These are phyloP conservation scores for Penaeus japonicus DNA, from an alignment of 1,140 invertebrate species.

Conservation along the genomic window DNA sequence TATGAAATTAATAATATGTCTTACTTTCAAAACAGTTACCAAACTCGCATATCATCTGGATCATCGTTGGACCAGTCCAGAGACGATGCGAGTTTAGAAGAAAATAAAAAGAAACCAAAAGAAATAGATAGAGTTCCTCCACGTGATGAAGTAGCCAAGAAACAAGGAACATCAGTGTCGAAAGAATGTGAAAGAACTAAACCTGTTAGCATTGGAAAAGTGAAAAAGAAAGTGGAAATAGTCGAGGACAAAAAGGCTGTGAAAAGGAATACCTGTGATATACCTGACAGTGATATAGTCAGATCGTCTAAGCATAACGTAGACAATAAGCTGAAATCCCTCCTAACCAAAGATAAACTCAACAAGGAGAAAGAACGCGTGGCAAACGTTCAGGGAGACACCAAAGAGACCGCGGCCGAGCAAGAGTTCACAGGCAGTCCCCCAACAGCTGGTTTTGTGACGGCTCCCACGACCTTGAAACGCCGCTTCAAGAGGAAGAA, in stretches of 20 bases:
- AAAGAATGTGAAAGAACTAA: not conserved
- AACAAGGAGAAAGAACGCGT: not conserved
- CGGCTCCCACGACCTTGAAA: not conserved
- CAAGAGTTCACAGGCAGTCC: too few species aligned
- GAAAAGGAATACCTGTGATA: not conserved
- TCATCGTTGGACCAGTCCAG: too few species aligned
- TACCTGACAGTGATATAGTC: not conserved
- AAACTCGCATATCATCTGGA: too few species aligned
- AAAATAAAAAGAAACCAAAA: not conserved
- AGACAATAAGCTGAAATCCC: too few species aligned
- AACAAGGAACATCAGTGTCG: not conserved
- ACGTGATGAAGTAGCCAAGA: not conserved
- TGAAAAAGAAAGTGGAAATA: not conserved
- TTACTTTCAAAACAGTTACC: too few species aligned
- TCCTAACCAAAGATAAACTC: not conserved
- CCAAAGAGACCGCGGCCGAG: too few species aligned
- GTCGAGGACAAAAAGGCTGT: not conserved
- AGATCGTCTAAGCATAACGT: not conserved
- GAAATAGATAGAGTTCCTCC: not conserved
- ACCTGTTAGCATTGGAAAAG: not conserved
- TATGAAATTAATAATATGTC: too few species aligned
- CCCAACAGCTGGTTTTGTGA: not conserved
- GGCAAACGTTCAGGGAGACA: not conserved
- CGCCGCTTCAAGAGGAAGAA: not conserved
- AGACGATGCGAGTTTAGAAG: not conserved